Evolutionary conservation across 2,797 vertebrate species (phyloP).

Genomic region (Morelia viridis): DNA sequence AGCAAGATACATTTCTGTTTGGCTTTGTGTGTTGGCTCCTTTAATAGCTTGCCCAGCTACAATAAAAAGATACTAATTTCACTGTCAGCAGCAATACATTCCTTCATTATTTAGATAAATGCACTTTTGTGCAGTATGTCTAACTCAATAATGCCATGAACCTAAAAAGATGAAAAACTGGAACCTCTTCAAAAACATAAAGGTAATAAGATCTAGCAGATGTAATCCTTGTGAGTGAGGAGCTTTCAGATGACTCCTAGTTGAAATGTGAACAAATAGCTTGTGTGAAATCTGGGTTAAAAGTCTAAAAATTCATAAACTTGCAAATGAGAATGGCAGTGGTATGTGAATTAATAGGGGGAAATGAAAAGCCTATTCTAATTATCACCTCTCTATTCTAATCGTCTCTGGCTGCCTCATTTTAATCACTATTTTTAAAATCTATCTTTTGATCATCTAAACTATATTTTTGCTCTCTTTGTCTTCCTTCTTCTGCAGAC

Average conservation of each 20-base stretch:
- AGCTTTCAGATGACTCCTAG: conserved; percentile 52
- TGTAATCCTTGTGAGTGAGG: conserved; percentile 48
- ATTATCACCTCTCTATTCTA: conserved; percentile 62
- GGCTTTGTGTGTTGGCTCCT: conserved; percentile 44
- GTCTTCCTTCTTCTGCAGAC: conserved; percentile 26
- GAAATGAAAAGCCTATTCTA: conserved; percentile 56
- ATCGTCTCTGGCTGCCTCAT: conserved; percentile 46
- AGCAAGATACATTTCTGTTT: conserved; percentile 19
- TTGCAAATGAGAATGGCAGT: conserved; percentile 57
- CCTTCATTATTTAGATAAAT: conserved; percentile 60
- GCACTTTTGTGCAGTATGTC: conserved; percentile 36
- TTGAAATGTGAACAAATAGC: conserved; percentile 52
- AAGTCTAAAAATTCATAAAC: conserved; percentile 66
- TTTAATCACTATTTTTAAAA: conserved; percentile 64
- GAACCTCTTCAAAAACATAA: conserved; percentile 45
- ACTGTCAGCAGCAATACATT: conserved; percentile 54
- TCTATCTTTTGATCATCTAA: conserved; percentile 59
- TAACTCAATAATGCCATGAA: conserved; percentile 43
- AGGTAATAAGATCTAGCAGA: conserved; percentile 44
- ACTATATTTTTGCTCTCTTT: conserved; percentile 44
- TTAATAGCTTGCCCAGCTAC: conserved; percentile 39
- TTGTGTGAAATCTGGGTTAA: conserved; percentile 58
- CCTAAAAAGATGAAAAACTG: conserved; percentile 55
- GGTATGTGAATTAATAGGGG: conserved; percentile 45
- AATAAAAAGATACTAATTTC: conserved; percentile 57